Evolutionary conservation across 2,113 vertebrate genomes (phyloP).

Genomic region (Vombatus ursinus): DNA sequence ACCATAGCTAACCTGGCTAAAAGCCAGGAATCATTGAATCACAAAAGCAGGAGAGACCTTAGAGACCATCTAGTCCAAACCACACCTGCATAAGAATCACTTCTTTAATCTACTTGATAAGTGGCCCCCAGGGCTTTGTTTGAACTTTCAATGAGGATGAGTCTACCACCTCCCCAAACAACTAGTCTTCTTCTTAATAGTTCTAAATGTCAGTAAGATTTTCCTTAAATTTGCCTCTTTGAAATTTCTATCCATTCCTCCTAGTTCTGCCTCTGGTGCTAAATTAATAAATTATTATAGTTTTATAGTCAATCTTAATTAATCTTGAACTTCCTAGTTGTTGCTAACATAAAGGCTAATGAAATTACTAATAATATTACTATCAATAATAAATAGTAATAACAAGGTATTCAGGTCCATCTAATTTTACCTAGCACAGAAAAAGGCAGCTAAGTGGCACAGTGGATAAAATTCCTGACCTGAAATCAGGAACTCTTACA

Average conservation of each 20-base stretch:
- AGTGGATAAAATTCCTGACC: no score
- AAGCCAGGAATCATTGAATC: background rate
- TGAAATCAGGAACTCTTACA: no score
- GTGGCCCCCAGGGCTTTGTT: background rate
- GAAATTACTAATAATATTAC: background rate
- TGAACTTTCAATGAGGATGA: background rate
- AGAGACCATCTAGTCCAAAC: background rate
- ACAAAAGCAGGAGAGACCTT: background rate
- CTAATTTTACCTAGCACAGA: background rate
- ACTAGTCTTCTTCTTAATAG: no score
- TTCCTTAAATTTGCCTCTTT: background rate
- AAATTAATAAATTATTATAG: background rate
- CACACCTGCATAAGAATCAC: background rate
- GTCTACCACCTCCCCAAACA: background rate
- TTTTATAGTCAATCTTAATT: background rate
- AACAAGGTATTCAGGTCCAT: background rate
- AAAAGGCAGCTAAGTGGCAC: background rate
- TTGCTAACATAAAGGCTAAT: background rate
- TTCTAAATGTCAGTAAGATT: background rate
- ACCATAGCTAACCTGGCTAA: background rate
- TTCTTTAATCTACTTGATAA: background rate
- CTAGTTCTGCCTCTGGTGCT: background rate
- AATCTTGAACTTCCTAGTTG: background rate
- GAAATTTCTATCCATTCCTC: background rate
- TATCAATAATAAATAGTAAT: background rate